Base-by-base conservation (phyloP, 2,888 invertebrate genomes). In the Cephus sareptanus region DNA sequence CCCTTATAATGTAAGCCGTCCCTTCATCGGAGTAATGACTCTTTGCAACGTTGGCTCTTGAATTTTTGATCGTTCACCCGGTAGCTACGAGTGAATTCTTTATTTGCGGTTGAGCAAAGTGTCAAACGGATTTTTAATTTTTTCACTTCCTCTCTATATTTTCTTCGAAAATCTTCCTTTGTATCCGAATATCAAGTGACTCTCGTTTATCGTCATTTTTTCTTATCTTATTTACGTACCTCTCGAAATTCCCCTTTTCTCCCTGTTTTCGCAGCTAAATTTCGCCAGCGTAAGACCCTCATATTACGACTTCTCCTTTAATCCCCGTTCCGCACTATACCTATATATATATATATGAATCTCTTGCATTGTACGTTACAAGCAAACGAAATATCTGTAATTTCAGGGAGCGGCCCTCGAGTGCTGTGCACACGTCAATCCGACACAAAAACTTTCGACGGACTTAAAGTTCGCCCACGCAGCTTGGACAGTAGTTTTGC, bases 351-450 rank as follows among this genome's bases (percentile, higher is more conserved):
- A 15, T 56, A 82, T 75, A 77, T 56, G 77, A 74, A 70, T 73
- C 74, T 76, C 73, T 77, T 79, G 82, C 80, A 74, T 77, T 75
- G 69, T 76, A 79, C 69, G 73, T 75, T 73, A 75, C 75, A n/a
- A 69, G 74, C 69, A 69, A 75, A 79, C 73, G 75, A 81, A 81
- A 76, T 77, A 76, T 40, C 77, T 77, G 79, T 86, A 82, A 84
- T 86, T 84, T 79, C 77, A 77, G 76, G 75, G 79, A 80, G 74
- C 79, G 77, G 9, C 78, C 79, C 83, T 82, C 81, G 75, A 81
- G 86, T 80, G 81, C 79, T 83, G 78, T 81, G 79, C 84, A 82
- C 83, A 83, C 79, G 56, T 56, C 78, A 76, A 79, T 80, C 81
- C 77, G 76, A 82, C 80, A 81, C 79, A 80, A 81, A 82, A 81